Percentiles rank a stretch among this genome's conserved stretches.
Conservation (phyloP, 2,113 vertebrate genomes). For the Peromyscus maniculatus region DNA sequence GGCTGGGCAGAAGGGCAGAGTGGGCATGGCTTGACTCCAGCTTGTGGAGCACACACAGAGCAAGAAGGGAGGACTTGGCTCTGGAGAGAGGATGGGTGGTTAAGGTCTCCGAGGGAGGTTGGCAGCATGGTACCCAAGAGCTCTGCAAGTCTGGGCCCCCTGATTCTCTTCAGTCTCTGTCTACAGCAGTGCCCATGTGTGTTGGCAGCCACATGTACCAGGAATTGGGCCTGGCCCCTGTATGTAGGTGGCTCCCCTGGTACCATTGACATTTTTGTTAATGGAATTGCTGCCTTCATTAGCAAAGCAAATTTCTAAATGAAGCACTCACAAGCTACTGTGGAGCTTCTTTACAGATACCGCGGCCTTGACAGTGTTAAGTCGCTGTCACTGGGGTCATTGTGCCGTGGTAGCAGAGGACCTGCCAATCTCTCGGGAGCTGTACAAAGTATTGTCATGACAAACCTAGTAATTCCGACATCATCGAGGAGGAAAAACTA, state of each 20-base stretch:
- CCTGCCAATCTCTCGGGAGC: slow-evolving; percentile 55
- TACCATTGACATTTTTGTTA: slow-evolving; percentile 6
- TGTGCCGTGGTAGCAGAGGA: slow-evolving; percentile 11
- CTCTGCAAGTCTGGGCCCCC: background rate
- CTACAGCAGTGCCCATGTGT: background rate
- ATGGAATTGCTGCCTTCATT: slow-evolving; percentile 8
- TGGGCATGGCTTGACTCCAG: background rate
- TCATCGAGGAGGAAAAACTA: slow-evolving; percentile 12
- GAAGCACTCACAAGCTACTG: background rate
- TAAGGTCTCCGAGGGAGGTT: background rate
- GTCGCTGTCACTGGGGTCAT: background rate
- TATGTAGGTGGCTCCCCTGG: background rate
- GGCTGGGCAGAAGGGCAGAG: background rate
- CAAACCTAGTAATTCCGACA: slow-evolving; percentile 47
- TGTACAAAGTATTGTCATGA: slow-evolving; percentile 43
- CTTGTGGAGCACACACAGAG: too few species aligned
- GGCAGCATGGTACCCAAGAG: background rate
- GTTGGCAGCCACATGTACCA: background rate
- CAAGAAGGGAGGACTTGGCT: background rate
- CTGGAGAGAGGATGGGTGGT: background rate
- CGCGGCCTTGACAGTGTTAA: background rate
- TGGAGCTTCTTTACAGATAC: slow-evolving; percentile 55
- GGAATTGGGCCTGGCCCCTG: background rate
- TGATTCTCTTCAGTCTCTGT: background rate
- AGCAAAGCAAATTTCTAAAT: slow-evolving; percentile 39